Evolutionary conservation across 2,888 invertebrate genomes (phyloP).

Genomic region (Drosophila stalkeri): DNA sequence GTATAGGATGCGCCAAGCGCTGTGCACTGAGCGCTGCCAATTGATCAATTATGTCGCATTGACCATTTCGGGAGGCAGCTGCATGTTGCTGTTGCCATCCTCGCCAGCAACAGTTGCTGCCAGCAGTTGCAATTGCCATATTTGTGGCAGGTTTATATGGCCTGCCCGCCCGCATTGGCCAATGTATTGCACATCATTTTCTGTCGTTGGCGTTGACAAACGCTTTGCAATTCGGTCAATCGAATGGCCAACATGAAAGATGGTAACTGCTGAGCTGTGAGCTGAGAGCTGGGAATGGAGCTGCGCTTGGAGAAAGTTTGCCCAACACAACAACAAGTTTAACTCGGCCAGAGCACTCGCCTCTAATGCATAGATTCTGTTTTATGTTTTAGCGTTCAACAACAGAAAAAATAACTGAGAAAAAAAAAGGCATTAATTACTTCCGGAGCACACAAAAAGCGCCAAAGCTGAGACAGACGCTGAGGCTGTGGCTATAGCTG

Average conservation of each 20-base stretch:
- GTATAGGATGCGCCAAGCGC: constrained; percentile 45
- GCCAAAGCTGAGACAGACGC: constrained; percentile 39
- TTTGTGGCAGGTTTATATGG: constrained; percentile 46
- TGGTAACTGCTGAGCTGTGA: neutral
- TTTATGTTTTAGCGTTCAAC: constrained; percentile 56
- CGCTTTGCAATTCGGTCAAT: constrained; percentile 75
- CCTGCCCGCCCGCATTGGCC: constrained; percentile 68
- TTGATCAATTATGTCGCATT: constrained; percentile 70
- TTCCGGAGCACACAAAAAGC: constrained; percentile 71
- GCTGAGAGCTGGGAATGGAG: constrained; percentile 29
- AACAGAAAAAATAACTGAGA: constrained; percentile 30
- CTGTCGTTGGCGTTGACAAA: constrained; percentile 50
- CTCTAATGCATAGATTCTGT: constrained; percentile 76
- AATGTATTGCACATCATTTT: constrained; percentile 60
- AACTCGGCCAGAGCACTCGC: constrained; percentile 31
- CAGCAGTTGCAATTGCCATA: constrained; percentile 54
- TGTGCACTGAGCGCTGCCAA: constrained; percentile 46
- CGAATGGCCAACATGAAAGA: constrained; percentile 47
- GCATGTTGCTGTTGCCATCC: constrained; percentile 30
- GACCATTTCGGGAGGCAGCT: constrained; percentile 49
- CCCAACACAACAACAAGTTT: constrained; percentile 16
- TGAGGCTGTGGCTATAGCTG: constrained; percentile 7
- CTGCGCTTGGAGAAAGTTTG: constrained; percentile 64
- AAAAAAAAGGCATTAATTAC: constrained; percentile 73
- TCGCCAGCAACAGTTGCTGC: constrained; percentile 20